Conservation (phyloP, 2,888 invertebrate genomes). For the Gerris lacustris region DNA sequence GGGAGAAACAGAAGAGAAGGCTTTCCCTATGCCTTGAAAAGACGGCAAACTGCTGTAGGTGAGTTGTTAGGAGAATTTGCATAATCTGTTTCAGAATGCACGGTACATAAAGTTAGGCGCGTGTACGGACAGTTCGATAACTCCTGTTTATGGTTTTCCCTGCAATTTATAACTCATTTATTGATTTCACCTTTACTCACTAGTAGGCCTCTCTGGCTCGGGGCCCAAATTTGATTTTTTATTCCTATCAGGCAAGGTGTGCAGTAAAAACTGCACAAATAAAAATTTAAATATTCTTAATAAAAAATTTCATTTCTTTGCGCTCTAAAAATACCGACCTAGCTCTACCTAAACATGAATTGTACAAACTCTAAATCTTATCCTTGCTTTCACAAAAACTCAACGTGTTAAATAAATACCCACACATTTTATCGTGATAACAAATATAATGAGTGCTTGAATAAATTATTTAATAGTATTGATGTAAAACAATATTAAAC, state of each 20-base stretch:
- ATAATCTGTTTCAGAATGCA: background rate
- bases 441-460: too few species aligned
- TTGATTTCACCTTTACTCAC: slow-evolving; percentile 1
- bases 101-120: background rate
- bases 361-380: too few species aligned
- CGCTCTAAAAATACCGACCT: background rate
- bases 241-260: background rate
- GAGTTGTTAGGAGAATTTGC: background rate
- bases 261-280: background rate
- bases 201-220: background rate
- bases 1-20: too few species aligned
- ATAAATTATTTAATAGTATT: too few species aligned
- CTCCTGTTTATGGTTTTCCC: background rate
- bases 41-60: too few species aligned
- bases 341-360: too few species aligned
- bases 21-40: too few species aligned
- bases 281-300: background rate
- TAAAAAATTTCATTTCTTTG: background rate
- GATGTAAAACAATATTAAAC: too few species aligned
- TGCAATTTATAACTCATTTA: background rate
- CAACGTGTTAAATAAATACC: too few species aligned
- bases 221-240: background rate
- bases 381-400: too few species aligned
- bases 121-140: background rate
- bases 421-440: too few species aligned